These are phyloP conservation scores for Anoura caudifer DNA, from an alignment of 2,113 vertebrate species.

Conservation along the genomic window DNA sequence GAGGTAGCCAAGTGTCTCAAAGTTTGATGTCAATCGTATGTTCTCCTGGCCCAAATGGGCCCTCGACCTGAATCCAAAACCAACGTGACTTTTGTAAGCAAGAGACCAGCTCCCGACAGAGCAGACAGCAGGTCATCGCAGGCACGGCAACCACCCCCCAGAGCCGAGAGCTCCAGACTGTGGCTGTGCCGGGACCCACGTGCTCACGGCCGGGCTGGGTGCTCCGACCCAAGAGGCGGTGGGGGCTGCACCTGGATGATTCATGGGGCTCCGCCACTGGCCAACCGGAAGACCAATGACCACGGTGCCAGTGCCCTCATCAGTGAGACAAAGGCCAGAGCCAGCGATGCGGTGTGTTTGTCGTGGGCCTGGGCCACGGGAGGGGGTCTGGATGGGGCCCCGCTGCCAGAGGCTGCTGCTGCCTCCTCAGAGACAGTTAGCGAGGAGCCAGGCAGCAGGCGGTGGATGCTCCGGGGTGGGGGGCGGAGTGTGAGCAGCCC, in stretches of 20 bases:
- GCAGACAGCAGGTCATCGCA: accelerated
- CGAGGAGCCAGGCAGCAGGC: background rate
- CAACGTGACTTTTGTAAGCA: background rate
- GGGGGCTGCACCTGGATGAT: no score
- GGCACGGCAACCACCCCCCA: background rate
- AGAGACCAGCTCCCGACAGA: background rate
- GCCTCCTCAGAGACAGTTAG: accelerated
- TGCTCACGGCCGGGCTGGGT: accelerated
- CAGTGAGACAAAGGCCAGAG: background rate
- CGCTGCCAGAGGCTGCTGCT: accelerated
- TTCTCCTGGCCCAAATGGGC: background rate
- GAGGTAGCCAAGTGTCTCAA: background rate
- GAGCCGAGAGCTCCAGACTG: background rate
- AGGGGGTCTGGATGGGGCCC: accelerated
- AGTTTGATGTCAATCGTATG: background rate
- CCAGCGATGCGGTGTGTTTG: background rate
- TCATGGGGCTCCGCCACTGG: no score
- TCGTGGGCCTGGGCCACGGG: background rate
- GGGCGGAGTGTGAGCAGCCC: accelerated
- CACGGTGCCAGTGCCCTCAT: accelerated
- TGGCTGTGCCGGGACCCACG: accelerated
- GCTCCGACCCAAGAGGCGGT: background rate
- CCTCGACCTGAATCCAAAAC: background rate
- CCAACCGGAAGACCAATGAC: accelerated
- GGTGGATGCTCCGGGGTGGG: accelerated